Evolutionary conservation across 2,113 vertebrate genomes (phyloP).

Genomic region (Osmerus eperlanus): DNA sequence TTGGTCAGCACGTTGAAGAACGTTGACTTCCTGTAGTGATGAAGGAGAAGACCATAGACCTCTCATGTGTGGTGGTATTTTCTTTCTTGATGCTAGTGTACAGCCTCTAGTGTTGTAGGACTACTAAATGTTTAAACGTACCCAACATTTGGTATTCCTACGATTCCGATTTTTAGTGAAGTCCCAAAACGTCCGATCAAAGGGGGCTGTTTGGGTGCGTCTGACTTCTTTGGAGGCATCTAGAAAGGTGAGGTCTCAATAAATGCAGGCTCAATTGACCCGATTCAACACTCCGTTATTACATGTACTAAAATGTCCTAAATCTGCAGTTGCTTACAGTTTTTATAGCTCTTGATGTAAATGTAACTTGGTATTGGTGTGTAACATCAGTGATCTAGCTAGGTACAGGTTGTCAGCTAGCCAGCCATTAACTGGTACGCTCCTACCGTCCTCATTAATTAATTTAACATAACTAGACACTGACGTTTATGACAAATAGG

Average conservation of each 20-base stretch:
- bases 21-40: slow-evolving; percentile 85
- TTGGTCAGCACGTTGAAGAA: slow-evolving; percentile 99
- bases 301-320: neutral
- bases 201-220: slow-evolving; percentile 82
- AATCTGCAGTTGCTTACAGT: neutral
- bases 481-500: no score
- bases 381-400: no score
- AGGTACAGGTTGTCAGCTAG: no score
- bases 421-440: no score
- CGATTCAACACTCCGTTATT: neutral
- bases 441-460: no score
- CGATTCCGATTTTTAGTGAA: slow-evolving; percentile 96
- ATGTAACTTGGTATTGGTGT: no score
- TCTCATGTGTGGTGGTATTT: neutral
- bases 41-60: neutral
- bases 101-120: neutral
- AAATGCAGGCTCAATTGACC: neutral
- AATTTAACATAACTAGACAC: neutral
- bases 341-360: neutral
- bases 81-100: no score
- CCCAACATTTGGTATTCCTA: slow-evolving; percentile 98
- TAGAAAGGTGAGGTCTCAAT: slow-evolving; percentile 52
- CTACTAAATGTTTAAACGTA: slow-evolving; percentile 61
- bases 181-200: slow-evolving; percentile 97
- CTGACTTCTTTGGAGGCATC: slow-evolving; percentile 97